Evolutionary conservation across 64 coral and sea anemone genomes (phyloP), one percentile per base, ranked within the genome.

Genomic region (Stylophora pistillata): DNA sequence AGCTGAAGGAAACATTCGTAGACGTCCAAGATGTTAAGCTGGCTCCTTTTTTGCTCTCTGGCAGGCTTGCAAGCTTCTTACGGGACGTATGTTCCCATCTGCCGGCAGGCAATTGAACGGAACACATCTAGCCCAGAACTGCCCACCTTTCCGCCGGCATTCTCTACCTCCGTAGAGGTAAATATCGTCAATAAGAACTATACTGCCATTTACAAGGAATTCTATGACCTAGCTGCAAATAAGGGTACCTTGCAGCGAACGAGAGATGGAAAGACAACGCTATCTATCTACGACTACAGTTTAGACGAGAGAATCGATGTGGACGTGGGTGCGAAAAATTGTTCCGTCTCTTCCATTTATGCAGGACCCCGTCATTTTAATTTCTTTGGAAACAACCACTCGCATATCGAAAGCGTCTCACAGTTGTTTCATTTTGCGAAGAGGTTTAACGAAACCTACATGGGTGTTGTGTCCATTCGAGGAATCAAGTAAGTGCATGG

Each of bases 361-460:
- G 17, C 26, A n/a, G 10, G 63, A 13, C 5, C 60, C 27, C n/a
- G 53, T 9, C 20, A 47, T 26, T 70, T 84, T 34, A 71, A 58
- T 15, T 78, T 81, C 27, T 96, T 93, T 56, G 94, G 91, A 28
- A 89, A 82, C 63, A 79, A 54, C 57, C 65, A 86, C 55, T 23
- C 62, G 30, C 85, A 87, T 13, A 96, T 96, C 34, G 87, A 93
- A 74, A 78, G 91, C 56, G 89, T 93, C 32, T 58, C 94, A 0
- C 73, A 96, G 34, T 77, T 96, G 18, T 96, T 96, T 75, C 64
- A 41, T 9, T 96, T 96, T 86, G 94, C 90, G 66, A 83, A 76
- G 7, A 54, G 74, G 23, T 96, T 60, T 23, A 96, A 96, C 53
- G 94, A 96, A n/a, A 90, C 87, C 9, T 96, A 78, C 34, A 69